Conservation (phyloP, 2,113 vertebrate species). For the Chaetorhynchus papuensis region DNA sequence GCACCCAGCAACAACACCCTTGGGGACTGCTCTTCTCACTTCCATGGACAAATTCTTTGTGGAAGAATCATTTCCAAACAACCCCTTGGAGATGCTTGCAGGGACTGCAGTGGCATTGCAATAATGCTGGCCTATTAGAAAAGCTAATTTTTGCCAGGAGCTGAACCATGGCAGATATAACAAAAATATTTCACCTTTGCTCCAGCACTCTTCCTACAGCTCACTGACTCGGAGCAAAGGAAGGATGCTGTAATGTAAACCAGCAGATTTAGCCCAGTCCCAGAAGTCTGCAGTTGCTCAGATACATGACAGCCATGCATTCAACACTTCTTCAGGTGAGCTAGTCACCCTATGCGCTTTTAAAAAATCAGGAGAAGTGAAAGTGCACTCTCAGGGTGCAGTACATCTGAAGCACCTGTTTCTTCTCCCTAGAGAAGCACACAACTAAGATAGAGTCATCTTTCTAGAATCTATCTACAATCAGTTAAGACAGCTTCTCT, state of each 20-base stretch:
- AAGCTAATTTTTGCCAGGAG: neutral
- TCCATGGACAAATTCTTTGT: neutral
- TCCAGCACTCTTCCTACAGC: neutral
- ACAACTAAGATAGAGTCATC: neutral
- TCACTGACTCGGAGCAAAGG: accelerated
- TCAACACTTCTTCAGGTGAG: neutral
- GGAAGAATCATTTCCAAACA: neutral
- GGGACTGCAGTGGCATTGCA: neutral
- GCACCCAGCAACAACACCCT: neutral
- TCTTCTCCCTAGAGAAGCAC: neutral
- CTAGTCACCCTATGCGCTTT: neutral
- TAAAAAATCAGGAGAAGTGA: neutral
- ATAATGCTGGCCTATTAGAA: neutral
- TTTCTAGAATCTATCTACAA: neutral
- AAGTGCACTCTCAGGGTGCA: neutral
- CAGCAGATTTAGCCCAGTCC: neutral
- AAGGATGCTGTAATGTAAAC: neutral
- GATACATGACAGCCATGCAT: neutral
- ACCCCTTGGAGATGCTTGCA: neutral
- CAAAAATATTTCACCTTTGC: neutral
- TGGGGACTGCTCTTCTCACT: neutral
- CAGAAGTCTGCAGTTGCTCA: neutral
- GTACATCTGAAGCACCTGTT: neutral
- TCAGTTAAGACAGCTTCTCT: neutral
- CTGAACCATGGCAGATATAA: neutral